Evolutionary conservation across 2,888 invertebrate species (phyloP).

Genomic region (Lepidochrysops patricia): DNA sequence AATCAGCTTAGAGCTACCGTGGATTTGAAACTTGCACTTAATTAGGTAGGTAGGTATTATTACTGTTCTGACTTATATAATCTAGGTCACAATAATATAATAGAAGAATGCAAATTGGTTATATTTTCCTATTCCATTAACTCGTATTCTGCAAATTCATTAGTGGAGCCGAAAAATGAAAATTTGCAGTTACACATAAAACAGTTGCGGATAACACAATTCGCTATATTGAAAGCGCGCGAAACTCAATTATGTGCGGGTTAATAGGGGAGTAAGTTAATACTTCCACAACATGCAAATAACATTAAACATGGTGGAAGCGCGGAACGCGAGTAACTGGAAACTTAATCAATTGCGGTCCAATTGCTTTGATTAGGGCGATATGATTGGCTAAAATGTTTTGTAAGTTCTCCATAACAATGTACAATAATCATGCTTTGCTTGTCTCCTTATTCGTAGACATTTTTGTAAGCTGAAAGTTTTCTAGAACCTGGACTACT

Average conservation of each 20-base stretch:
- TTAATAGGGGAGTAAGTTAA: constrained; percentile 45
- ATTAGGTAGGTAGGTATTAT: no score
- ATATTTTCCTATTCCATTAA: no score
- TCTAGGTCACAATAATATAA: no score
- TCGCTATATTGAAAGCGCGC: constrained; percentile 35
- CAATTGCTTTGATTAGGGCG: constrained; percentile 32
- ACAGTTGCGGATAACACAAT: constrained; percentile 15
- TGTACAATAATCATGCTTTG: no score
- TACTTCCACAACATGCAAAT: constrained; percentile 53
- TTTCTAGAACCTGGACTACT: no score
- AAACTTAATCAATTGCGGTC: constrained; percentile 58
- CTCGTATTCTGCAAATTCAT: no score
- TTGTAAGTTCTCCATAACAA: neutral
- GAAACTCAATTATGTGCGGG: constrained; percentile 44
- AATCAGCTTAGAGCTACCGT: no score
- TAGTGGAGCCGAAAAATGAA: neutral
- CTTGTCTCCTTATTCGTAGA: no score
- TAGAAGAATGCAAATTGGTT: no score
- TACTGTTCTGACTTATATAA: no score
- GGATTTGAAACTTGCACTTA: no score
- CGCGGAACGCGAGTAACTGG: constrained; percentile 54
- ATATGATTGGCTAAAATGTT: neutral
- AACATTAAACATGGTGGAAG: constrained; percentile 52
- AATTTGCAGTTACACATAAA: constrained; percentile 10
- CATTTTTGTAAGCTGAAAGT: no score